These are phyloP conservation scores for Mactromeris polynyma DNA, from an alignment of 2,888 invertebrate genomes.

Conservation along the genomic window DNA sequence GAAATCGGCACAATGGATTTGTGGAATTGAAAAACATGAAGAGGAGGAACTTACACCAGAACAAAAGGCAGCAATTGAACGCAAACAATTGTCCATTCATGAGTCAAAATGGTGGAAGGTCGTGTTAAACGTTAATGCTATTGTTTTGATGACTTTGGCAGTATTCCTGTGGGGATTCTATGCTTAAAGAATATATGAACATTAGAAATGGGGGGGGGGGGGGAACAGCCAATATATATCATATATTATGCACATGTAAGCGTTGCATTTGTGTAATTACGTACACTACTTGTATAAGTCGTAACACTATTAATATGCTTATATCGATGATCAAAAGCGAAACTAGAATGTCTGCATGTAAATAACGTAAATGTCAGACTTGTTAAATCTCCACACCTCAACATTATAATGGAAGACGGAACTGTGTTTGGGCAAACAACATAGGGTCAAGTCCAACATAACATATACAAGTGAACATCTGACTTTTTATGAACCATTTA, in stretches of 20 bases:
- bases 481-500: no score
- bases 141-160: constrained; percentile 85
- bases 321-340: no score
- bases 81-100: constrained; percentile 84
- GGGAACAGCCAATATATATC: not conserved
- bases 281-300: no score
- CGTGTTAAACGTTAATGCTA: constrained; percentile 85
- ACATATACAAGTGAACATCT: no score
- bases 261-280: not conserved
- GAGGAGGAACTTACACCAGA: constrained; percentile 77
- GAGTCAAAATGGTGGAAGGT: constrained; percentile 84
- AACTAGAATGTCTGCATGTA: no score
- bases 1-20: constrained; percentile 85
- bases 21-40: constrained; percentile 86
- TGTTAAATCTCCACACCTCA: no score
- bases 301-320: no score
- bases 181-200: constrained; percentile 65
- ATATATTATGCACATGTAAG: not conserved
- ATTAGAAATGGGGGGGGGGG: not conserved
- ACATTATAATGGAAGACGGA: no score
- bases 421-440: no score
- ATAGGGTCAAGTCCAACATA: no score
- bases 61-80: constrained; percentile 77
- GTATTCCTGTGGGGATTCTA: constrained; percentile 87
- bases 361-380: no score